phyloP scores from a whole-genome alignment of 1,140 invertebrate species.

The Cydia strobilella region DNA sequence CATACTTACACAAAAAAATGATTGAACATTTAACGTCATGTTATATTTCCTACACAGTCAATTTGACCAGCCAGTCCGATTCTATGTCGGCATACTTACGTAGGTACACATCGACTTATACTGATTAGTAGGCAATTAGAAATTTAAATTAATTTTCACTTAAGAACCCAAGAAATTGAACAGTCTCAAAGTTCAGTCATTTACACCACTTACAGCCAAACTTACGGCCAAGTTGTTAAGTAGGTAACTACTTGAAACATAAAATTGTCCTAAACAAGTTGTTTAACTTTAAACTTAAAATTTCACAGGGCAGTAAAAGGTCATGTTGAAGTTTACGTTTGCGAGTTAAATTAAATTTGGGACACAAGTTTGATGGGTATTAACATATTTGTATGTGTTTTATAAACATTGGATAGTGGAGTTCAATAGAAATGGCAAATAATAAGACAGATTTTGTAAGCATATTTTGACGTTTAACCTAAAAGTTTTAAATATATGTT shows the following conservation, averaged over 20 bases:
- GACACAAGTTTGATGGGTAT: conserved; percentile 3
- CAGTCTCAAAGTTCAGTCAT: conserved; percentile 18
- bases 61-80: too few species aligned
- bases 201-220: conserved; percentile 22
- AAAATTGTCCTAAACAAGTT: conserved; percentile 31
- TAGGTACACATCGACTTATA: too few species aligned
- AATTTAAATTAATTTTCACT: background rate
- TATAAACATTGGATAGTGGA: background rate
- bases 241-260: conserved; percentile 31
- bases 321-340: conserved; percentile 19
- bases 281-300: conserved; percentile 27
- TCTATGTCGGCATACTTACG: too few species aligned
- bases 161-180: conserved; percentile 3
- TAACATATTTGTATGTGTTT: background rate
- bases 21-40: too few species aligned
- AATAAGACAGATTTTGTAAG: too few species aligned
- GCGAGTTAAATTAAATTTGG: conserved; percentile 16
- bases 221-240: conserved; percentile 11
- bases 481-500: too few species aligned
- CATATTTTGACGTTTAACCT: too few species aligned
- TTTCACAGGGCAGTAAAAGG: conserved; percentile 30
- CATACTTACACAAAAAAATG: too few species aligned
- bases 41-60: too few species aligned
- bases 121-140: too few species aligned
- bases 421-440: too few species aligned